A percentile compares a stretch with the other conserved stretches of the same genome.
Evolutionary conservation across 2,113 vertebrate species (phyloP).

Genomic region (Turdus rufiventris): DNA sequence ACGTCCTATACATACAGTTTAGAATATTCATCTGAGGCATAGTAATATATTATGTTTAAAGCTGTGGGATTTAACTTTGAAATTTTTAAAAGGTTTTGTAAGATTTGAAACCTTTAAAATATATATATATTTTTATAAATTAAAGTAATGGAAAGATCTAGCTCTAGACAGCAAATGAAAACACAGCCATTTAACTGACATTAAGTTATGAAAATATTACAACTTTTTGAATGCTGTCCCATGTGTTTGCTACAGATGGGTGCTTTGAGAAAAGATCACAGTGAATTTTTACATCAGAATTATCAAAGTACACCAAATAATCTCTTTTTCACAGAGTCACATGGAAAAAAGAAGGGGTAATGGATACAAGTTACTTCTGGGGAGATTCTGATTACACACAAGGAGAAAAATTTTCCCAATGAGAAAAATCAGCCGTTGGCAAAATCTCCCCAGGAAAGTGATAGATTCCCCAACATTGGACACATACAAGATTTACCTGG

Average conservation of each 20-base stretch:
- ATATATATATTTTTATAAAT: background rate
- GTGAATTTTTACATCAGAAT: background rate
- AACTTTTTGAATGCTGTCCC: background rate
- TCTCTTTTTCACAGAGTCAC: background rate
- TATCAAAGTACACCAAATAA: background rate
- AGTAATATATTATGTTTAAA: background rate
- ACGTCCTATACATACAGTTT: background rate
- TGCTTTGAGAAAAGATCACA: background rate
- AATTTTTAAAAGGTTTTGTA: background rate
- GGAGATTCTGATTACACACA: background rate
- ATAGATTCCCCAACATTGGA: accelerated
- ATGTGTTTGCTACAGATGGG: background rate
- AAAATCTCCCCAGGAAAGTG: too few species aligned
- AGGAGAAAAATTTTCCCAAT: background rate
- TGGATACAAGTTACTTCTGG: background rate
- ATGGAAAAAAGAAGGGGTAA: background rate
- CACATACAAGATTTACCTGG: too few species aligned
- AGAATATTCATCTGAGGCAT: background rate
- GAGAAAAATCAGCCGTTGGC: background rate
- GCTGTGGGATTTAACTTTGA: background rate
- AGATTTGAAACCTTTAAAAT: background rate
- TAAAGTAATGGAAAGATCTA: background rate
- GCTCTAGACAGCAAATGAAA: background rate
- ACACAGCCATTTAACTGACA: background rate
- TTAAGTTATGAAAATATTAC: background rate